phyloP scores from a whole-genome alignment of 2,113 vertebrate species.

The Glaucidium brasilianum region DNA sequence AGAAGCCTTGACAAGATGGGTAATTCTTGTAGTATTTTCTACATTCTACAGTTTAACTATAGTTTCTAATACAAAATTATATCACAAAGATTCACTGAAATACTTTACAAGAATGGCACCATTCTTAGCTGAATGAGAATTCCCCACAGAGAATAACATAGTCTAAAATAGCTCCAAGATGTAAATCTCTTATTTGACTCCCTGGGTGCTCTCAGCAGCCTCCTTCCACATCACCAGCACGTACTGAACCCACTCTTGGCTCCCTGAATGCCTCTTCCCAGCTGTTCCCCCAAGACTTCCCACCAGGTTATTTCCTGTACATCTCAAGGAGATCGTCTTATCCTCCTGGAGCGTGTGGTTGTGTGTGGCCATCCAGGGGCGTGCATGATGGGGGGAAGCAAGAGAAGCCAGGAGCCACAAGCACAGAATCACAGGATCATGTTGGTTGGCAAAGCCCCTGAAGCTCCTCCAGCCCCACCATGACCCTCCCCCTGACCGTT shows the following conservation, averaged over 20 bases:
- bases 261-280: not conserved
- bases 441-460: too few species aligned
- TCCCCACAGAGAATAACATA: not conserved
- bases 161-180: conserved; percentile 9
- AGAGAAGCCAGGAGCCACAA: not conserved
- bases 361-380: not conserved
- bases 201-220: not conserved
- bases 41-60: not conserved
- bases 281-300: not conserved
- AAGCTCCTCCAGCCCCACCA: too few species aligned
- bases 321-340: not conserved
- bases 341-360: not conserved
- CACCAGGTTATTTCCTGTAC: not conserved
- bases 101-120: not conserved
- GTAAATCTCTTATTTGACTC: not conserved
- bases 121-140: conserved; percentile 18
- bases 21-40: not conserved
- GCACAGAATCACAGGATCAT: too few species aligned
- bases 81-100: not conserved
- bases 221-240: not conserved
- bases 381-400: rapidly evolving
- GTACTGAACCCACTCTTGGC: not conserved
- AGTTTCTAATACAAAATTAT: not conserved
- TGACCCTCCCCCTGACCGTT: too few species aligned
- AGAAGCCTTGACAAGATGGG: not conserved